These are phyloP conservation scores for Prosapia bicincta DNA, from an alignment of 2,888 invertebrate genomes.

Conservation along the genomic window DNA sequence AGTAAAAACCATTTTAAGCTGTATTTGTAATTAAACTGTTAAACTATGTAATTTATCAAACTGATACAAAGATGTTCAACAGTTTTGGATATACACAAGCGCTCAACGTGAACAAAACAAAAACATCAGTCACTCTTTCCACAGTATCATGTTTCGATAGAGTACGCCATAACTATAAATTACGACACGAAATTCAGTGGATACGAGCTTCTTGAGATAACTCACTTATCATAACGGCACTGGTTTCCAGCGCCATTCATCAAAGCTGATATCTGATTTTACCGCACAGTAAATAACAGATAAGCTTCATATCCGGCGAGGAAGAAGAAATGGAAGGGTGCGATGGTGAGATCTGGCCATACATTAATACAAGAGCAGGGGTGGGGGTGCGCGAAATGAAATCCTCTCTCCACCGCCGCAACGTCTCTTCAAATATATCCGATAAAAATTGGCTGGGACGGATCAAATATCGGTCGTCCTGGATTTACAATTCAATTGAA, in stretches of 20 bases:
- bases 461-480: background rate
- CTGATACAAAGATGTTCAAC: too few relatives aligned
- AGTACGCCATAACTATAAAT: too few relatives aligned
- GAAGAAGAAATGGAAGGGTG: background rate
- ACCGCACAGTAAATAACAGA: background rate
- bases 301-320: background rate
- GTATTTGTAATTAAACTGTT: too few relatives aligned
- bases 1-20: too few relatives aligned
- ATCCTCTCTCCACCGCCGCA: background rate
- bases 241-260: background rate
- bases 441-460: background rate
- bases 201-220: too few relatives aligned
- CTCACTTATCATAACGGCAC: background rate
- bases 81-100: too few relatives aligned
- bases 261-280: background rate
- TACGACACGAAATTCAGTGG: too few relatives aligned
- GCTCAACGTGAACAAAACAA: too few relatives aligned
- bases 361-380: background rate
- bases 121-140: too few relatives aligned
- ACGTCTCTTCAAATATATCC: background rate
- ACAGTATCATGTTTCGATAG: too few relatives aligned
- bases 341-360: background rate
- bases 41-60: too few relatives aligned
- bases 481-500: constrained; percentile 2
- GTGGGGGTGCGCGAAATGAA: background rate